A percentile compares a stretch with the other conserved stretches of the same genome.
These are phyloP conservation scores for Eupithecia centaureata DNA, from an alignment of 2,888 invertebrate species.

Conservation along the genomic window DNA sequence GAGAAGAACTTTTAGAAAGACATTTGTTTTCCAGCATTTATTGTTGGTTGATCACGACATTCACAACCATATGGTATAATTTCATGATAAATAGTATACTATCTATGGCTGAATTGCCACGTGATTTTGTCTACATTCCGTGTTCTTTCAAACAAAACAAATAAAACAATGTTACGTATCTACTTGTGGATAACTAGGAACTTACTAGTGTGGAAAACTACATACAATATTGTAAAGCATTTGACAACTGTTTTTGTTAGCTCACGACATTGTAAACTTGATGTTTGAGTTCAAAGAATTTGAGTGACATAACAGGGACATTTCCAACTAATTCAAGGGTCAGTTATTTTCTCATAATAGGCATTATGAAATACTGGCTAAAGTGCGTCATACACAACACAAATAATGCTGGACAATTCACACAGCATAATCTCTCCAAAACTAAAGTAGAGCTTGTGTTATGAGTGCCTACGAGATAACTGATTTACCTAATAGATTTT, in stretches of 20 bases:
- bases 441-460: no score
- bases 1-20: not conserved
- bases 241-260: not conserved
- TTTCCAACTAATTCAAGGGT: no score
- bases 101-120: not conserved
- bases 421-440: no score
- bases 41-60: not conserved
- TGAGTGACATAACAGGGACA: slow-evolving; percentile 1
- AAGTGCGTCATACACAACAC: no score
- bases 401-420: no score
- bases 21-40: not conserved
- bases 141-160: not conserved
- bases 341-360: no score
- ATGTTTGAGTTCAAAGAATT: not conserved
- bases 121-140: not conserved
- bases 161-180: not conserved
- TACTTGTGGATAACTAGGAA: not conserved
- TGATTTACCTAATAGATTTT: no score
- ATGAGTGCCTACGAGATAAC: no score
- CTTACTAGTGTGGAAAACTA: not conserved
- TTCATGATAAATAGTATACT: not conserved
- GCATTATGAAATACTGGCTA: no score
- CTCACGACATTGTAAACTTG: not conserved
- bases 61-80: not conserved
- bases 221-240: not conserved